A percentile compares a stretch with the other conserved stretches of the same genome.
Evolutionary conservation across 2,797 vertebrate genomes (phyloP).

Genomic region (Pseudopleuronectes americanus): DNA sequence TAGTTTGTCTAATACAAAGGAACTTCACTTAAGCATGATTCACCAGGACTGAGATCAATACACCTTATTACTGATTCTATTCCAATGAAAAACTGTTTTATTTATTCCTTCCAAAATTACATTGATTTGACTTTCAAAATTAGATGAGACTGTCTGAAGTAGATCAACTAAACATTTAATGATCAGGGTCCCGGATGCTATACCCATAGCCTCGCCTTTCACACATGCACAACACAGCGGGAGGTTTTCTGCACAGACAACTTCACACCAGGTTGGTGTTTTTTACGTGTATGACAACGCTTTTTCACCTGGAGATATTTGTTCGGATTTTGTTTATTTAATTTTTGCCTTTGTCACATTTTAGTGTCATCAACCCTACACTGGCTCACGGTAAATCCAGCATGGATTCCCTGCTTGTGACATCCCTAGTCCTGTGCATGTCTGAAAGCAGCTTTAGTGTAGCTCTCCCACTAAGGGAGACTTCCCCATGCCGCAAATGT

Average conservation of each 20-base stretch:
- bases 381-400: no score
- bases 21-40: conserved; percentile 2
- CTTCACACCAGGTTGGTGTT: no score
- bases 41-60: conserved; percentile 10
- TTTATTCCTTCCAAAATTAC: background rate
- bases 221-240: conserved; percentile 2
- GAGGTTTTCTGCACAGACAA: no score
- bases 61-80: background rate
- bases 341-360: no score
- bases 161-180: background rate
- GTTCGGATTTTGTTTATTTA: no score
- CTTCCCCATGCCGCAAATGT: conserved; percentile 69
- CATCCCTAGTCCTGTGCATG: background rate
- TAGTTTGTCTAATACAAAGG: conserved; percentile 5
- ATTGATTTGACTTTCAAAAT: background rate
- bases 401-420: background rate
- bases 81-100: background rate
- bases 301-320: no score
- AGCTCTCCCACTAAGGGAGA: conserved; percentile 33
- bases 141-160: background rate
- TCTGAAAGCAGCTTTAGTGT: conserved; percentile 23
- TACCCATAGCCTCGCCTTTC: no score
- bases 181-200: background rate
- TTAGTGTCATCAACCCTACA: no score
- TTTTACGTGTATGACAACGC: no score